These are phyloP conservation scores for Pseudochirops corinnae DNA, from an alignment of 2,797 vertebrate genomes.

Conservation along the genomic window DNA sequence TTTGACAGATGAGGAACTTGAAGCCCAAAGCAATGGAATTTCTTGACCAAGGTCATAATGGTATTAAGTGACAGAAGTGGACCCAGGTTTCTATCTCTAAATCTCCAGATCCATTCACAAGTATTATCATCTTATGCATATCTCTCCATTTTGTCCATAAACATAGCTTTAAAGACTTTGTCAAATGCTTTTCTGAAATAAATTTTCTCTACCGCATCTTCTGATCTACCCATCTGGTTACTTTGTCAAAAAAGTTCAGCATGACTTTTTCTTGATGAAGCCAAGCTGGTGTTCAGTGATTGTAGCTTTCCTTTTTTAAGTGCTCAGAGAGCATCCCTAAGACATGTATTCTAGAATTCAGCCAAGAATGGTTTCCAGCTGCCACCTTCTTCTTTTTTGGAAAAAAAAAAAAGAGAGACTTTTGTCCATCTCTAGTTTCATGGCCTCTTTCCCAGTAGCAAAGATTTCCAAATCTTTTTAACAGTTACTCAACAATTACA, in stretches of 20 bases:
- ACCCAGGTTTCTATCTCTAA: background rate
- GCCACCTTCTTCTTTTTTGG: background rate
- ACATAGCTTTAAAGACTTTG: background rate
- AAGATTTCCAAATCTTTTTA: background rate
- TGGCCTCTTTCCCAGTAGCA: background rate
- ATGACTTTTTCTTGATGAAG: background rate
- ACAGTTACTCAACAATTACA: too few relatives aligned
- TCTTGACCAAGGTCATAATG: background rate
- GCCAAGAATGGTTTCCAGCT: background rate
- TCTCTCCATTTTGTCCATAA: background rate
- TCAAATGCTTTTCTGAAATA: background rate
- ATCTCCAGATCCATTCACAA: background rate
- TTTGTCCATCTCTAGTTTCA: background rate
- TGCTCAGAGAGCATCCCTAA: background rate
- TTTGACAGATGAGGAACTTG: background rate
- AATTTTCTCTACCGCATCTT: background rate
- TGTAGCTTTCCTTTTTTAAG: background rate
- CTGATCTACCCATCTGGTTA: background rate
- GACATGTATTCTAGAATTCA: background rate
- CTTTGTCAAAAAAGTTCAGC: background rate
- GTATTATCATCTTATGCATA: background rate
- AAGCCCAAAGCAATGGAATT: background rate
- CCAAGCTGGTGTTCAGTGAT: background rate
- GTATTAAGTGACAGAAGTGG: background rate
- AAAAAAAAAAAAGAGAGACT: too few relatives aligned